A percentile compares a stretch with the other conserved stretches of the same genome.
phyloP scores from a whole-genome alignment of 2,888 invertebrate genomes.

The Lasioglossum leucozonium region DNA sequence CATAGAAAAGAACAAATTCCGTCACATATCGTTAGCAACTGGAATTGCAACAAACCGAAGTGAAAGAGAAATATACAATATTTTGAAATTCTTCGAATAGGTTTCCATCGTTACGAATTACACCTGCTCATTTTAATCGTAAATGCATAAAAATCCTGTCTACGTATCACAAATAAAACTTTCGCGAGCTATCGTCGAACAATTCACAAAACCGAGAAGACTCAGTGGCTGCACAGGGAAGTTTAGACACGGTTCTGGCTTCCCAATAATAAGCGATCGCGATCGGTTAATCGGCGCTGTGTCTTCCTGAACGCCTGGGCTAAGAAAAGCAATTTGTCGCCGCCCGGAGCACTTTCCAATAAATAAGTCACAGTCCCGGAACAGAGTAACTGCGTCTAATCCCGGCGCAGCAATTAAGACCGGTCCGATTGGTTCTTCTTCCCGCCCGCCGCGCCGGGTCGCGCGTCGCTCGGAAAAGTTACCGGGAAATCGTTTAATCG shows the following conservation, averaged over 20 bases:
- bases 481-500: neutral
- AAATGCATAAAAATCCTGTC: too few species aligned
- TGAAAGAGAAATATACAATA: too few species aligned
- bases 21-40: too few species aligned
- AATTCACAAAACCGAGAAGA: neutral
- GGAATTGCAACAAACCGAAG: too few species aligned
- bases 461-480: neutral
- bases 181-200: neutral
- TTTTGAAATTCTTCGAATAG: too few species aligned
- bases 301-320: neutral
- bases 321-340: slow-evolving; percentile 16
- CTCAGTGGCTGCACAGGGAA: too few species aligned
- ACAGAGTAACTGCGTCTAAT: slow-evolving; percentile 7
- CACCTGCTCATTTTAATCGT: too few species aligned
- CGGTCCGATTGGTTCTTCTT: slow-evolving; percentile 13
- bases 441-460: neutral
- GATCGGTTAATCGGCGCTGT: neutral
- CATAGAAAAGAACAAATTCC: too few species aligned
- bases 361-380: slow-evolving; percentile 5
- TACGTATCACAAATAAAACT: neutral
- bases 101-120: too few species aligned
- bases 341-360: neutral
- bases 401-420: slow-evolving; percentile 7
- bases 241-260: too few species aligned
- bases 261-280: neutral